Base-by-base conservation (phyloP, 2,113 vertebrate species). In the Pelodiscus sinensis region DNA sequence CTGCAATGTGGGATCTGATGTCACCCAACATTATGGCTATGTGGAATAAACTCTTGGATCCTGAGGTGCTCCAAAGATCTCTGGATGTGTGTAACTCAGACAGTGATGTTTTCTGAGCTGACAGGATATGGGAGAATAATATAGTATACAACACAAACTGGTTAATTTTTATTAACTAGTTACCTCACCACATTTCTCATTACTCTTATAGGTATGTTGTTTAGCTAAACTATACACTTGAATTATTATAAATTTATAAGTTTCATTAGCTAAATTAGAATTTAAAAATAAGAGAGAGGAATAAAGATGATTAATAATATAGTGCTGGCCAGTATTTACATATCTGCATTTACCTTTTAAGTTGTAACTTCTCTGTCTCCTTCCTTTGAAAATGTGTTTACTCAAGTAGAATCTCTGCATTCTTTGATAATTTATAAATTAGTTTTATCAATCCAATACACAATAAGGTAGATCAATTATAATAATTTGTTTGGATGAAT, bases 111-210 rank as follows among this genome's bases (percentile, higher is more conserved):
- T 65, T 55, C 51, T 94, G 93, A 54, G 73, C 82, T 79, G 35
- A 77, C 22, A 62, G 52, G 14, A 3, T 65, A 10, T 81, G 19
- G 21, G 60, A 81, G 91, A 84, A 85, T n/a, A 86, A 38, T 88
- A 54, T 24, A 0, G 10, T 83, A 2, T 22, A 25, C 79, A 88
- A 92, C 73, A 60, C n/a, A 65, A 65, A n/a, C 54, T 71, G 27
- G 83, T 62, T 92, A 50, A 50, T 51, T 77, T 87, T 91, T 81
- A 90, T 90, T 78, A 75, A 31, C 8, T 82, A 87, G 55, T 84
- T 87, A 55, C 9, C 81, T 31, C 5, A 31, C 62, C 29, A 35
- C 11, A 1, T 78, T 82, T 65, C 77, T 89, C 79, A 38, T 50
- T 51, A 14, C 18, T 62, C 60, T 65, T 65, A n/a, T 77, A 87